phyloP scores from a whole-genome alignment of 2,113 vertebrate species.

The Scortum barcoo region DNA sequence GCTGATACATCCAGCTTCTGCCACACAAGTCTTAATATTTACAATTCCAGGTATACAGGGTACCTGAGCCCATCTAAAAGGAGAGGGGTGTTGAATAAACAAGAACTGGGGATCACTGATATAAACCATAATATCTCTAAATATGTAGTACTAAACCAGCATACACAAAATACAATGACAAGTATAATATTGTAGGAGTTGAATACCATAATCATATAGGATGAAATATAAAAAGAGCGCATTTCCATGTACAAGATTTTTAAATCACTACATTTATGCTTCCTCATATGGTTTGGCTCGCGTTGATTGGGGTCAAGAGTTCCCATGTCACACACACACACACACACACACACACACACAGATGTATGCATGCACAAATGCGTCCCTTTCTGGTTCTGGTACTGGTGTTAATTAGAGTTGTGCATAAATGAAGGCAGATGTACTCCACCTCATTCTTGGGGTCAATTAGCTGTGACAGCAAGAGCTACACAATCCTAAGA shows the following conservation, averaged over 20 bases:
- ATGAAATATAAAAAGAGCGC: not conserved
- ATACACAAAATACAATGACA: not conserved
- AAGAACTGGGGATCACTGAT: not conserved
- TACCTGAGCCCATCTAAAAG: not conserved
- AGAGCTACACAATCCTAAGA: slow-evolving; percentile 64
- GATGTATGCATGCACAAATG: not conserved
- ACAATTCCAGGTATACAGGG: not conserved
- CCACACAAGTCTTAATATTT: not conserved
- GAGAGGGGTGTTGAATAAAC: not conserved
- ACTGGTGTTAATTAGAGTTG: slow-evolving; percentile 69
- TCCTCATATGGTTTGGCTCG: slow-evolving; percentile 22
- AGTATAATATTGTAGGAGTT: not conserved
- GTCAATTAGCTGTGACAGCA: slow-evolving; percentile 77
- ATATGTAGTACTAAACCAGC: not conserved
- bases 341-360: slow-evolving; percentile 18
- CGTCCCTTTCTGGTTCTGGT: slow-evolving; percentile 24
- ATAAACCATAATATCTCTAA: not conserved
- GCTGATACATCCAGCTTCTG: not conserved
- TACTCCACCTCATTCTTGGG: slow-evolving; percentile 65
- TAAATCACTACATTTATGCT: not conserved
- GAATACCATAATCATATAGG: not conserved
- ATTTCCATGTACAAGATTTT: not conserved
- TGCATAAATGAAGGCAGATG: slow-evolving; percentile 67
- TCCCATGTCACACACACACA: slow-evolving; percentile 31
- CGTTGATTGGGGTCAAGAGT: slow-evolving; percentile 56